phyloP scores from a whole-genome alignment of 2,888 invertebrate genomes.

The Dolomedes plantarius region DNA sequence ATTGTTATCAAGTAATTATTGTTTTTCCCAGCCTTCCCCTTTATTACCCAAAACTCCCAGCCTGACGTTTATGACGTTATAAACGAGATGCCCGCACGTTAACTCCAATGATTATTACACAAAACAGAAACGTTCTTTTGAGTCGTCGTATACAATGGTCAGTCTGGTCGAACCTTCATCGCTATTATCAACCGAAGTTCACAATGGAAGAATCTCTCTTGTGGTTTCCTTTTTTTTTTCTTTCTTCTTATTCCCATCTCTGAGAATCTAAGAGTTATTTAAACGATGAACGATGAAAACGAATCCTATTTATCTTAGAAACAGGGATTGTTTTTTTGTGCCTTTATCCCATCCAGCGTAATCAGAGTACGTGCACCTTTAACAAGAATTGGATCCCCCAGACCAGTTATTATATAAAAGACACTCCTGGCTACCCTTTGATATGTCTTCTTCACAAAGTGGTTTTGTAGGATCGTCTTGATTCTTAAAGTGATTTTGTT shows the following conservation, averaged over 20 bases:
- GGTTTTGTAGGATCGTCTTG: too few relatives aligned
- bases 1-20: constrained; percentile 35
- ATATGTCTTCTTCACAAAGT: too few relatives aligned
- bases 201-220: constrained; percentile 20
- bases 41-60: not conserved
- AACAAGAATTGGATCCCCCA: too few relatives aligned
- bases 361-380: constrained; percentile 43
- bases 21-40: constrained; percentile 21
- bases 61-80: constrained; percentile 1
- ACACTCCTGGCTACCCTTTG: too few relatives aligned
- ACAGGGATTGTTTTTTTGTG: not conserved
- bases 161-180: not conserved
- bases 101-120: not conserved
- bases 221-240: not conserved
- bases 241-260: not conserved
- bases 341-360: not conserved
- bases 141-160: not conserved
- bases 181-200: not conserved
- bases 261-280: constrained; percentile 15
- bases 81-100: constrained; percentile 3
- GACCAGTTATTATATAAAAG: too few relatives aligned
- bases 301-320: constrained; percentile 27
- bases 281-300: constrained; percentile 27
- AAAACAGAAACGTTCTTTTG: constrained; percentile 1
- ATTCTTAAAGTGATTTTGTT: too few relatives aligned